Conservation (phyloP, 2,888 invertebrate genomes). For the Deilephila porcellus region DNA sequence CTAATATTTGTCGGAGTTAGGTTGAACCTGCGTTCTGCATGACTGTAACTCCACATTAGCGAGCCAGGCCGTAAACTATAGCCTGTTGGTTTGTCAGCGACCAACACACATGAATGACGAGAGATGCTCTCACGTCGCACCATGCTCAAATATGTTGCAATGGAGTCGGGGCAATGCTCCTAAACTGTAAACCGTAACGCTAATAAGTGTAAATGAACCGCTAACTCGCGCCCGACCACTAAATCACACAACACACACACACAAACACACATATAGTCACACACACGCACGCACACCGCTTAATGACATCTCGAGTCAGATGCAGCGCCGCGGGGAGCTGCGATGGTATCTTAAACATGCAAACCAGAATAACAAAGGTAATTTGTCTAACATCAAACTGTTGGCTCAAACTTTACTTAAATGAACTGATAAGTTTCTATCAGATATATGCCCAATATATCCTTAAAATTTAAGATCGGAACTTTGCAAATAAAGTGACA, state of each 20-base stretch:
- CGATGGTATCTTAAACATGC: constrained; percentile 4
- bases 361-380: constrained; percentile 10
- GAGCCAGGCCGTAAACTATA: no score
- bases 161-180: constrained; percentile 28
- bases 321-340: constrained; percentile 5
- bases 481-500: not conserved
- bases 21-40: no score
- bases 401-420: not conserved
- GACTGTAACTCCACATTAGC: no score
- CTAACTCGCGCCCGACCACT: constrained; percentile 19
- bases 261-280: not conserved
- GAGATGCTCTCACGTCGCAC: not conserved
- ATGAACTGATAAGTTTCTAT: not conserved
- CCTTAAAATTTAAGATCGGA: not conserved
- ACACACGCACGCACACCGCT: not conserved
- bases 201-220: constrained; percentile 33
- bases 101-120: not conserved
- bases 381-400: constrained; percentile 11
- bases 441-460: no score
- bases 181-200: constrained; percentile 28
- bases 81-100: not conserved
- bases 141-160: constrained; percentile 7
- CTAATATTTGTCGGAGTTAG: no score
- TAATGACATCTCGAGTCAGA: constrained; percentile 5
- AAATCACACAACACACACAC: constrained; percentile 26